Conservation (phyloP, 1,140 invertebrate species). For the Aradophagus sp. region DNA sequence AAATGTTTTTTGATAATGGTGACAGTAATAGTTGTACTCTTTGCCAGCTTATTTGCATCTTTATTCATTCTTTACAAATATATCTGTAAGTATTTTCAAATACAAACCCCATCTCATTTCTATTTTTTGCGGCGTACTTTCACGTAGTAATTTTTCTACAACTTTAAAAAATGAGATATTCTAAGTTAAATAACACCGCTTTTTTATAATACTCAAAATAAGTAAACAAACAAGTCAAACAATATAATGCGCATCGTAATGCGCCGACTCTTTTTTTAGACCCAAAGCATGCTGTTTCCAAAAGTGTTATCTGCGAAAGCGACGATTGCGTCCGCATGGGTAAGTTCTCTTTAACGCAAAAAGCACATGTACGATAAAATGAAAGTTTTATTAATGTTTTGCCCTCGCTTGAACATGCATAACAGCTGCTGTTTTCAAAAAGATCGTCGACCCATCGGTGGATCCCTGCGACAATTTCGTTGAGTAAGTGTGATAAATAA, state of each 20-base stretch:
- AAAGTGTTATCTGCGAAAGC: slow-evolving; percentile 12
- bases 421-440: slow-evolving; percentile 70
- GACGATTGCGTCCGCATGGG: slow-evolving; percentile 34
- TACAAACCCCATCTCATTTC: background rate
- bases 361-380: slow-evolving; percentile 3
- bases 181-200: too few species aligned
- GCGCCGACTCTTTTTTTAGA: slow-evolving; percentile 9
- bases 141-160: too few species aligned
- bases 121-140: background rate
- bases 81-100: slow-evolving; percentile 36
- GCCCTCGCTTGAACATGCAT: slow-evolving; percentile 10
- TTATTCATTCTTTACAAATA: slow-evolving; percentile 35
- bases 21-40: slow-evolving; percentile 16
- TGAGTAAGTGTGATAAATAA: slow-evolving; percentile 64
- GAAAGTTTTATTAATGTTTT: slow-evolving; percentile 42
- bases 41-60: slow-evolving; percentile 12
- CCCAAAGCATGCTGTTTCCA: slow-evolving; percentile 9
- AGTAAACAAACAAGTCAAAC: too few species aligned
- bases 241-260: too few species aligned
- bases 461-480: slow-evolving; percentile 73
- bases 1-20: slow-evolving; percentile 28
- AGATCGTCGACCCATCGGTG: slow-evolving; percentile 70
- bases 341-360: slow-evolving; percentile 15
- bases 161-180: too few species aligned
- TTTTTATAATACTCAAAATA: too few species aligned